Evolutionary conservation across 2,888 invertebrate species (phyloP).

Genomic region (Volucella inanis): DNA sequence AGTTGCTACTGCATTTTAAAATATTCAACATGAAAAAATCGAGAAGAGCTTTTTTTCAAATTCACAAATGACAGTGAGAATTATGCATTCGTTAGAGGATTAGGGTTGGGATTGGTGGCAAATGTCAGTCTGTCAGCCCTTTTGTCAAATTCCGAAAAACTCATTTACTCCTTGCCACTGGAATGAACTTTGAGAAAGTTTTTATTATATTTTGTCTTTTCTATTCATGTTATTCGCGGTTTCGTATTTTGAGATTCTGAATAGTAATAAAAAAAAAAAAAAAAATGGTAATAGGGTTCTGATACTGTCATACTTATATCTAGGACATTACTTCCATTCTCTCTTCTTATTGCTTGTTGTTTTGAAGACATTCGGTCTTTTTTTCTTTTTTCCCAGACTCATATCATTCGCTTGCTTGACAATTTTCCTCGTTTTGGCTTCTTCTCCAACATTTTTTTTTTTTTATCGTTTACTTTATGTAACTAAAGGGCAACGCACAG

Average conservation of each 20-base stretch:
- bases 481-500: constrained; percentile 42
- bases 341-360: not conserved
- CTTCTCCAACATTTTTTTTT: not conserved
- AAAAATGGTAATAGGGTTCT: constrained; percentile 52
- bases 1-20: constrained; percentile 13
- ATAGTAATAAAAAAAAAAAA: not conserved
- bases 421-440: constrained; percentile 19
- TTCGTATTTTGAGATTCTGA: not conserved
- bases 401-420: constrained; percentile 35
- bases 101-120: constrained; percentile 16
- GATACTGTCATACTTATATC: constrained; percentile 29
- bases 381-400: not conserved
- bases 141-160: constrained; percentile 36
- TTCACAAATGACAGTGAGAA: too few relatives aligned
- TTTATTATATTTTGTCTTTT: too few relatives aligned
- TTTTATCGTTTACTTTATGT: constrained; percentile 53
- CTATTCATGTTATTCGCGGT: constrained; percentile 8
- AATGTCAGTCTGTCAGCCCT: constrained; percentile 1
- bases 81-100: constrained; percentile 6
- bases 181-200: constrained; percentile 10
- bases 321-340: constrained; percentile 5
- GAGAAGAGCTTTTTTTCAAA: too few relatives aligned
- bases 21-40: constrained; percentile 46
- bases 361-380: constrained; percentile 1
- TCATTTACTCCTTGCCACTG: constrained; percentile 8